phyloP scores from a whole-genome alignment of 1,140 invertebrate species.

The Orussus abietinus region DNA sequence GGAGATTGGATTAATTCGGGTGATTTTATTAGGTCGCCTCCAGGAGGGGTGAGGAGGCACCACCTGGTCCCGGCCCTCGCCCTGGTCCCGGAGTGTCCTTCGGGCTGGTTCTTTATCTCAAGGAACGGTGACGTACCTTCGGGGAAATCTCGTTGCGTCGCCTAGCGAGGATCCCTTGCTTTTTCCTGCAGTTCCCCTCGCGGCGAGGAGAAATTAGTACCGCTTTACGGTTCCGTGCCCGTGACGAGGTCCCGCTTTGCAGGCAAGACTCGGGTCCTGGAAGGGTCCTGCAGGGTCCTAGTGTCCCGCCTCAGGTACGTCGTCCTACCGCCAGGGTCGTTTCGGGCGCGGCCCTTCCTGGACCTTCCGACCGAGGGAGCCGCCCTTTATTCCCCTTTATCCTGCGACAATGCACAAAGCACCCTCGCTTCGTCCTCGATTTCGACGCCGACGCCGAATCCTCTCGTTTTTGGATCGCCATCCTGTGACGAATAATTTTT shows the following conservation, averaged over 20 bases:
- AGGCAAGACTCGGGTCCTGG: too few relatives aligned
- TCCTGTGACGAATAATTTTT: constrained; percentile 38
- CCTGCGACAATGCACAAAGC: constrained; percentile 26
- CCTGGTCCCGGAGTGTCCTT: neutral
- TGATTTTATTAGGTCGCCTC: constrained; percentile 35
- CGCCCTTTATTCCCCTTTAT: constrained; percentile 30
- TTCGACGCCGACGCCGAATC: neutral
- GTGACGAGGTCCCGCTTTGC: constrained; percentile 6
- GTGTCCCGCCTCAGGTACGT: neutral
- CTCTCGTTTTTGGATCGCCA: constrained; percentile 2
- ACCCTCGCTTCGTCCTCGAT: neutral
- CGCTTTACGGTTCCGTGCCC: constrained; percentile 32
- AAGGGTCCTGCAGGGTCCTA: too few relatives aligned
- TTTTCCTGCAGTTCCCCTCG: too few relatives aligned
- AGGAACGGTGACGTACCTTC: neutral
- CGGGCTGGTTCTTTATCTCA: neutral
- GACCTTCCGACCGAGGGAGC: constrained; percentile 8
- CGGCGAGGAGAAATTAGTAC: constrained; percentile 31
- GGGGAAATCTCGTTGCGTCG: neutral
- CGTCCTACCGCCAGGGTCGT: too few relatives aligned
- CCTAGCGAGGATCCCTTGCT: neutral
- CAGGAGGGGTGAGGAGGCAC: too few relatives aligned
- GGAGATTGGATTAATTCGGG: constrained; percentile 41
- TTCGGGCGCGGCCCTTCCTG: too few relatives aligned
- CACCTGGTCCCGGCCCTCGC: too few relatives aligned